Base-by-base conservation (phyloP, 2,888 invertebrate genomes). In the Troilus luridus region DNA sequence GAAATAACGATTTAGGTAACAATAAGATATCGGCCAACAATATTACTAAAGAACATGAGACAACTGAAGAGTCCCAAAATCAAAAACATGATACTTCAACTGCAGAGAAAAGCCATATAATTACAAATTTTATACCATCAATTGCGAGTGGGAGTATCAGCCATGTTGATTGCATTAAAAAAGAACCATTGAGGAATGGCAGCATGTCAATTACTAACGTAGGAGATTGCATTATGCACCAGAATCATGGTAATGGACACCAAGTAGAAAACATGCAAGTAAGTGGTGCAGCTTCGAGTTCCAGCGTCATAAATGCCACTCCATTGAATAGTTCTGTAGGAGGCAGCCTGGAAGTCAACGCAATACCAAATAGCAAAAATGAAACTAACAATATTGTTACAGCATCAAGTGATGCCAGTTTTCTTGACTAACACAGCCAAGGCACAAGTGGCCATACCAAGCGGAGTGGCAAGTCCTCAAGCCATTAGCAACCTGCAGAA, bases 91-190 rank as follows among this genome's bases (percentile, higher is more conserved):
- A 14, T 7, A 12, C 19, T 2, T 19, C 72, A 14, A 19, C 0
- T 17, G 7, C 17, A 1, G 12, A 27, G 17, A 77, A 0, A 77
- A 77, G 27, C 7, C 27, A 17, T 5, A 24, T 10, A n/a, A 64
- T n/a, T n/a, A 21, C 24, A 2, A 12, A 3, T 24, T 67, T 24
- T 2, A 12, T 24, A 67, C 24, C 67, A 67, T 14, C 67, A 2
- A 17, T 77, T 41, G 41, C 17, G 41, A 67, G 12, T 24, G 67
- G 24, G 12, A 27, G 7, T 14, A n/a, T 2, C 6, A 77, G 72
- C 72, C 72, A 77, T 41, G 72, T 77, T 41, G 72, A 77, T 17
- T 77, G 72, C 72, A 41, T 77, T 41, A 77, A 77, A 77, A 77
- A 77, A 41, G 72, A 77, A 77, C 72, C 72, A 7, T 19, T 77